phyloP scores from a whole-genome alignment of 2,888 invertebrate genomes.

The Tortricodes alternella region DNA sequence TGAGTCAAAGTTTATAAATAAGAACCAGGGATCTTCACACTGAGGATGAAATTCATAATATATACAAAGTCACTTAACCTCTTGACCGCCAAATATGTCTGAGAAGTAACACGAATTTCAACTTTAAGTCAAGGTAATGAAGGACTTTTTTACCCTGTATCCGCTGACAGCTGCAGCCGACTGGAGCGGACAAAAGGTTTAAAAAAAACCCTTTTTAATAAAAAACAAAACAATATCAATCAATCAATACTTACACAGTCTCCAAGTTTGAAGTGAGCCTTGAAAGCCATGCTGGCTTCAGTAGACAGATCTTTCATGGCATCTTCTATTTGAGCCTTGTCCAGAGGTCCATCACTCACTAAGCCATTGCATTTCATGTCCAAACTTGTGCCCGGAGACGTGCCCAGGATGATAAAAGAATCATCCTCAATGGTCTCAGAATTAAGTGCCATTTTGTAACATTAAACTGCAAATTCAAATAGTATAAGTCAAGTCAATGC shows the following conservation, averaged over 20 bases:
- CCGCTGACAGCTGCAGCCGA: too few species aligned
- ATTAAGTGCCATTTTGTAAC: constrained; percentile 54
- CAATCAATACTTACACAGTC: constrained; percentile 64
- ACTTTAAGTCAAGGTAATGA: too few species aligned
- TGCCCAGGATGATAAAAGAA: constrained; percentile 73
- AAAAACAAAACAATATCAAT: neutral
- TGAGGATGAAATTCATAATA: too few species aligned
- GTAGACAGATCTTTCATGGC: constrained; percentile 65
- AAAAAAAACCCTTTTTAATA: too few species aligned
- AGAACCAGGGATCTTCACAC: too few species aligned
- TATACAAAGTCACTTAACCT: too few species aligned
- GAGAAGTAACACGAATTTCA: too few species aligned
- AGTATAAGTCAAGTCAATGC: neutral
- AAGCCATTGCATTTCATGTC: constrained; percentile 59
- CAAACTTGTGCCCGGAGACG: constrained; percentile 68
- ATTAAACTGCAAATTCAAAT: constrained; percentile 40
- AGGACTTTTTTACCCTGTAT: too few species aligned
- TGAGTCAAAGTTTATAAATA: too few species aligned
- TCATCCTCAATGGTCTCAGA: constrained; percentile 65
- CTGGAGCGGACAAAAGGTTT: too few species aligned
- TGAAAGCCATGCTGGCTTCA: constrained; percentile 68
- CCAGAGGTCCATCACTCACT: constrained; percentile 41
- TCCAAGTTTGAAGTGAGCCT: constrained; percentile 68
- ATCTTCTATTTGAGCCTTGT: constrained; percentile 62
- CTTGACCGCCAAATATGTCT: too few species aligned